Evolutionary conservation across 2,797 vertebrate genomes (phyloP), one percentile per base, ranked within the genome.

Genomic region (Eptatretus atami): DNA sequence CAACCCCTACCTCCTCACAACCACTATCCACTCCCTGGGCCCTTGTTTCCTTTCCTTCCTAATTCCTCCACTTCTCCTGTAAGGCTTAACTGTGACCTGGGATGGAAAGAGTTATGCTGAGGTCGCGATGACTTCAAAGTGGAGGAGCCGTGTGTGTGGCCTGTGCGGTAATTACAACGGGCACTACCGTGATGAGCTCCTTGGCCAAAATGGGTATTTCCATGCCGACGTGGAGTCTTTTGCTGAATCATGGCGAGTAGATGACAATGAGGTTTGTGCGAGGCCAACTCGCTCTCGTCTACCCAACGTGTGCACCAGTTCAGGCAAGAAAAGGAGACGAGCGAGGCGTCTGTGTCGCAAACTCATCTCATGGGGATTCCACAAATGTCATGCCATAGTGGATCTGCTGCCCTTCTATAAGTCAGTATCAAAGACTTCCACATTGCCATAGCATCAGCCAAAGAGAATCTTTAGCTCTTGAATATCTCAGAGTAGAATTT

Each of bases 31-130:
- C 31, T 44, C 31, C 31, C 31, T 44, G 31, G 31, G 31, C 31
- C 2, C 31, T 44, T 44, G 31, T 44, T 44, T 44, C 31, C 31
- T 44, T 44, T 44, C 31, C 31, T 8, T 44, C 31, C 3, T 8
- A 44, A 44, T 44, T 44, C 31, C 31, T 44, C 31, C 31, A 44
- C 31, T 44, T 44, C 31, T 44, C 65, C 64, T 65, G 52, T 63
- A 67, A 94, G 92, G 92, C 65, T 73, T 98, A 73, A 87, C 88
- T 78, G 86, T 98, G 74, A 92, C 90, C 0, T 98, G 92, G 92
- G 92, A 98, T 63, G 92, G 92, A 31, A 88, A 98, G 78, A 98
- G 92, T 71, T 86, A 95, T 68, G 87, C 96, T 53, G 92, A 98
- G 74, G 82, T 98, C 8, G 86, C 82, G 65, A 87, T 88, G 1